Evolutionary conservation across 2,113 vertebrate species (phyloP).

Genomic region (Nerophis ophidion): DNA sequence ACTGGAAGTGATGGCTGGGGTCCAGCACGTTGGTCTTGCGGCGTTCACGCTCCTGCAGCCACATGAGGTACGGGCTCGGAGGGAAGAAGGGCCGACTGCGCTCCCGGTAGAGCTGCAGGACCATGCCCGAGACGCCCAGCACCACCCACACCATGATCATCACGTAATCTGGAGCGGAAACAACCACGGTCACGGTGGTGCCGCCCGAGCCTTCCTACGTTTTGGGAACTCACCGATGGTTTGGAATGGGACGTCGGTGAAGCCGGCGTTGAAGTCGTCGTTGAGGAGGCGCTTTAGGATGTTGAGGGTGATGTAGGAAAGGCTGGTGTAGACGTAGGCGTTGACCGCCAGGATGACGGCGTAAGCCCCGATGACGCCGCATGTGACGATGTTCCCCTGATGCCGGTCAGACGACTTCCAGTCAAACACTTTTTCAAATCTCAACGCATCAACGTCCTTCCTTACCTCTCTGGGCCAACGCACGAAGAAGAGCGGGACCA

Average conservation of each 20-base stretch:
- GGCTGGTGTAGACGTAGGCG: conserved; percentile 86
- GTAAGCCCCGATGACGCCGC: conserved; percentile 81
- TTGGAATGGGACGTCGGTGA: conserved; percentile 83
- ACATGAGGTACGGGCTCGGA: conserved; percentile 84
- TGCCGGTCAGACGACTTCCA: not conserved
- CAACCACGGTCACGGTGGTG: not conserved
- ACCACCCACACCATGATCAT: conserved; percentile 82
- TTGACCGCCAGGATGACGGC: conserved; percentile 76
- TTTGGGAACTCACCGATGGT: conserved; percentile 75
- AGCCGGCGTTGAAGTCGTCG: conserved; percentile 71
- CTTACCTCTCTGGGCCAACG: conserved; percentile 85
- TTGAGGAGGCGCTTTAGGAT: conserved; percentile 84
- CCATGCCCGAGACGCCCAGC: conserved; percentile 76
- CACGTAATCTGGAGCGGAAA: conserved; percentile 74
- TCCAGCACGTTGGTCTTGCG: conserved; percentile 92
- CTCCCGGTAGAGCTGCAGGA: conserved; percentile 82
- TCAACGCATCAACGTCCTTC: conserved; percentile 7
- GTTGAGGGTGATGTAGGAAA: conserved; percentile 85
- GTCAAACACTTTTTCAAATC: not conserved
- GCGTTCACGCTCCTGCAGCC: conserved; percentile 84
- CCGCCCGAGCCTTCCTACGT: not conserved
- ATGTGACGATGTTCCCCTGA: conserved; percentile 86
- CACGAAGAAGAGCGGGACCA: conserved; percentile 78
- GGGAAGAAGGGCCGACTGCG: conserved; percentile 79
- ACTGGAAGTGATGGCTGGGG: conserved; percentile 86